phyloP scores from a whole-genome alignment of 2,888 invertebrate species.

The Rhingia campestris region DNA sequence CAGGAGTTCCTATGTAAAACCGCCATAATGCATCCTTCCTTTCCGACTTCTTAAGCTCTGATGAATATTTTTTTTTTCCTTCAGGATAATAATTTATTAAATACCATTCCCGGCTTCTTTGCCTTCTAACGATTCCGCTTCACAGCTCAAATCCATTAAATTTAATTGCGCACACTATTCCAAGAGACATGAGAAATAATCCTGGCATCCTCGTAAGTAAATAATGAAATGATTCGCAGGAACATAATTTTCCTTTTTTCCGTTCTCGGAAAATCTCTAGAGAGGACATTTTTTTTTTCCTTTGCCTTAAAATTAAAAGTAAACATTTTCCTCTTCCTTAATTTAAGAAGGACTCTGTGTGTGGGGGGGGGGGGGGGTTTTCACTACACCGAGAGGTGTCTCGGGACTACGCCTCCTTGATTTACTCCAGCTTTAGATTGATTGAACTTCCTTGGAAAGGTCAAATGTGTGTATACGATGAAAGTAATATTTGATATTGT shows the following conservation, averaged over 20 bases:
- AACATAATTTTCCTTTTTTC: conserved; percentile 22
- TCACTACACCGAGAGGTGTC: conserved; percentile 26
- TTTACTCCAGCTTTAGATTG: conserved; percentile 10
- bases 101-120: conserved; percentile 13
- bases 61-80: background rate
- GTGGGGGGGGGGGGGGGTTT: too few relatives aligned
- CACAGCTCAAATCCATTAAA: conserved; percentile 40
- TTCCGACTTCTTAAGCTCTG: too few relatives aligned
- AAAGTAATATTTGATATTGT: conserved; percentile 57
- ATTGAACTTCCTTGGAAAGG: conserved; percentile 33
- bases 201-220: conserved; percentile 15
- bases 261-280: conserved; percentile 24
- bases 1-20: too few relatives aligned
- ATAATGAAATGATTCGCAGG: conserved; percentile 20
- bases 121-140: conserved; percentile 20
- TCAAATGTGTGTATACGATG: conserved; percentile 50
- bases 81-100: conserved; percentile 13
- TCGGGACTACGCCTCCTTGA: conserved; percentile 30
- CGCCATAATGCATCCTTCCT: too few relatives aligned
- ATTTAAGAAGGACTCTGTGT: conserved; percentile 1
- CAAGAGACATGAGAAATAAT: conserved; percentile 26
- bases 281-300: conserved; percentile 46
- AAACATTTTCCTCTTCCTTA: conserved; percentile 52
- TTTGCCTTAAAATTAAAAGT: conserved; percentile 59
- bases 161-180: conserved; percentile 53